Evolutionary conservation across 2,888 invertebrate genomes (phyloP).

Genomic region (Tholera decimalis): DNA sequence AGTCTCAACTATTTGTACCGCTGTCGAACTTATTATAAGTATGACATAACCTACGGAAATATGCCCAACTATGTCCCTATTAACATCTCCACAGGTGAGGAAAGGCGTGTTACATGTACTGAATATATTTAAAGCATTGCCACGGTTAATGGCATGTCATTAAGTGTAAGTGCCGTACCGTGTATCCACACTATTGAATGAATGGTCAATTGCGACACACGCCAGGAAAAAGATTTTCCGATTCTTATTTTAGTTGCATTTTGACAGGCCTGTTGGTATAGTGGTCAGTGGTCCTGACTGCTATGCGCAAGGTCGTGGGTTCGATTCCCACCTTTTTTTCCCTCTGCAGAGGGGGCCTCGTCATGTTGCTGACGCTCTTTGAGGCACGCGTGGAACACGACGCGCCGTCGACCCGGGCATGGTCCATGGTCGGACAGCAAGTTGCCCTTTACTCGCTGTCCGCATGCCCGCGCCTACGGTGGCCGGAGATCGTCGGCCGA

Average conservation of each 20-base stretch:
- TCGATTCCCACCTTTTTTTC: too few relatives aligned
- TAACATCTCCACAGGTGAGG: conserved; percentile 44
- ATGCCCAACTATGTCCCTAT: conserved; percentile 21
- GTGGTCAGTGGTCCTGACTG: too few relatives aligned
- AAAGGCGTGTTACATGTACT: conserved; percentile 43
- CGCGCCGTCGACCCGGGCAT: too few relatives aligned
- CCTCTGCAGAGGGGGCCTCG: too few relatives aligned
- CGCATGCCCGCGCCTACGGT: too few relatives aligned
- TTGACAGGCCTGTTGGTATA: too few relatives aligned
- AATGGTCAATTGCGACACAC: conserved; percentile 49
- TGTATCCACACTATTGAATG: conserved; percentile 57
- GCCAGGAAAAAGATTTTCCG: conserved; percentile 18
- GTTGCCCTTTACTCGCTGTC: too few relatives aligned
- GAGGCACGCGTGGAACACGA: too few relatives aligned
- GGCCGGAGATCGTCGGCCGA: too few relatives aligned
- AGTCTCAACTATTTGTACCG: not conserved
- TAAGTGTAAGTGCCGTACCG: conserved; percentile 65
- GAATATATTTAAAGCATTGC: conserved; percentile 62
- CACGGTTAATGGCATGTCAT: conserved; percentile 62
- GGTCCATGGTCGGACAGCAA: too few relatives aligned
- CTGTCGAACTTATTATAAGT: conserved; percentile 16
- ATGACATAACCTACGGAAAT: conserved; percentile 24
- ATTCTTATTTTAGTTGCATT: conserved; percentile 32
- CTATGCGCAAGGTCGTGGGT: too few relatives aligned
- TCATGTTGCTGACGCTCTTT: too few relatives aligned